Evolutionary conservation across 2,797 vertebrate species (phyloP).

Genomic region (Danio tinwini): DNA sequence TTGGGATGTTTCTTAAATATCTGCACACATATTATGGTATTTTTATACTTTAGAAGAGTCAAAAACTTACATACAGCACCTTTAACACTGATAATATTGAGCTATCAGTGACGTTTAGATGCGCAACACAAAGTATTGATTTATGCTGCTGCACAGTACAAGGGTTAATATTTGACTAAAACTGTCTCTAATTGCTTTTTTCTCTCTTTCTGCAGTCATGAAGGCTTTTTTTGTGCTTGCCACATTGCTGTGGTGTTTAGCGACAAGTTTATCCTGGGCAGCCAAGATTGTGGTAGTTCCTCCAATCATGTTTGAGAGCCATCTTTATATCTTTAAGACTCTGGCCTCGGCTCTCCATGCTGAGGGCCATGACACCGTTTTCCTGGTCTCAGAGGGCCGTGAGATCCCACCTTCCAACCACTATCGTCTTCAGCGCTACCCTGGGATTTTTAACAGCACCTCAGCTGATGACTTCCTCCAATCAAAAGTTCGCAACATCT

Average conservation of each 20-base stretch:
- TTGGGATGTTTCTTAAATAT: too few species aligned
- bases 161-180: not conserved
- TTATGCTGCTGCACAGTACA: conserved; percentile 11
- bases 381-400: conserved; percentile 94
- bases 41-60: too few species aligned
- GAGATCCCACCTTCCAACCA: conserved; percentile 88
- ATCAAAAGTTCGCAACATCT: conserved; percentile 96
- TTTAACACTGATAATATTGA: not conserved
- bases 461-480: conserved; percentile 95
- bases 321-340: conserved; percentile 99
- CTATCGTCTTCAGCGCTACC: conserved; percentile 92
- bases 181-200: not conserved
- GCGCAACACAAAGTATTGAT: conserved; percentile 1
- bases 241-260: conserved; percentile 77
- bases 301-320: conserved; percentile 99
- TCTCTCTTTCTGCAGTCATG: conserved; percentile 86
- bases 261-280: conserved; percentile 80
- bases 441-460: conserved; percentile 96
- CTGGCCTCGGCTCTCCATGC: conserved; percentile 89
- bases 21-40: too few species aligned
- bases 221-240: conserved; percentile 80
- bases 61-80: too few species aligned
- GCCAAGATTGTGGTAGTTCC: conserved; percentile 96
- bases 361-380: conserved; percentile 91
- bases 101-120: not conserved